A percentile compares a stretch with the other conserved stretches of the same genome.
These are phyloP conservation scores for Branchipolynoe longqiensis DNA, from an alignment of 2,888 invertebrate genomes.

Conservation along the genomic window DNA sequence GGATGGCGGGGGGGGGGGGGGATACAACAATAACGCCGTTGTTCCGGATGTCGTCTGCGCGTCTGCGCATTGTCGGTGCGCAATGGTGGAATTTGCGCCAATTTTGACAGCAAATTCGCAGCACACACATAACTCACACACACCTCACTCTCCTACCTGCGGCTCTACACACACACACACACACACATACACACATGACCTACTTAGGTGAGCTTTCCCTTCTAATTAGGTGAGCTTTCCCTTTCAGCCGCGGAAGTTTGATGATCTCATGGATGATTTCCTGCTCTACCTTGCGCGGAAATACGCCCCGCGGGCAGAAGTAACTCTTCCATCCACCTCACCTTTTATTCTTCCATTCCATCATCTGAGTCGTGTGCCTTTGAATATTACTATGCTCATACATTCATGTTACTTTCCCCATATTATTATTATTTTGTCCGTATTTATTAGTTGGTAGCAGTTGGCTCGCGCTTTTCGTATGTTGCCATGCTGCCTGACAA, in stretches of 20 bases:
- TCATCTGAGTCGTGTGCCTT: slow-evolving; percentile 45
- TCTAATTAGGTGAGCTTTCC: slow-evolving; percentile 33
- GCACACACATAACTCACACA: too few relatives aligned
- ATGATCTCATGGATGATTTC: slow-evolving; percentile 63
- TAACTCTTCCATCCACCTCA: slow-evolving; percentile 53
- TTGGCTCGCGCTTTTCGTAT: slow-evolving; percentile 53
- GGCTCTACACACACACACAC: too few relatives aligned
- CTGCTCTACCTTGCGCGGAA: slow-evolving; percentile 60
- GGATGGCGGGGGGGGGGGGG: too few relatives aligned
- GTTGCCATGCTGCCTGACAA: slow-evolving; percentile 39
- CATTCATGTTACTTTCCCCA: slow-evolving; percentile 11
- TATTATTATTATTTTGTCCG: slow-evolving; percentile 32
- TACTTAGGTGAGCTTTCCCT: too few relatives aligned
- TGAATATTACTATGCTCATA: slow-evolving; percentile 27
- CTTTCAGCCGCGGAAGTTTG: slow-evolving; percentile 63
- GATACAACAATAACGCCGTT: too few relatives aligned
- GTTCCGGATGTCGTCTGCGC: too few relatives aligned
- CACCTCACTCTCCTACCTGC: too few relatives aligned
- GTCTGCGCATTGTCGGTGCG: too few relatives aligned
- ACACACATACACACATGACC: too few relatives aligned
- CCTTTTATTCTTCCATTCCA: slow-evolving; percentile 43
- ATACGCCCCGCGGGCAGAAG: slow-evolving; percentile 54
- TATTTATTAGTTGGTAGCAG: slow-evolving; percentile 47
- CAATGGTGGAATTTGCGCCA: too few relatives aligned
- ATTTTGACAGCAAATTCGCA: too few relatives aligned